Evolutionary conservation across 1,140 invertebrate genomes (phyloP).

Genomic region (Mamestra configurata): DNA sequence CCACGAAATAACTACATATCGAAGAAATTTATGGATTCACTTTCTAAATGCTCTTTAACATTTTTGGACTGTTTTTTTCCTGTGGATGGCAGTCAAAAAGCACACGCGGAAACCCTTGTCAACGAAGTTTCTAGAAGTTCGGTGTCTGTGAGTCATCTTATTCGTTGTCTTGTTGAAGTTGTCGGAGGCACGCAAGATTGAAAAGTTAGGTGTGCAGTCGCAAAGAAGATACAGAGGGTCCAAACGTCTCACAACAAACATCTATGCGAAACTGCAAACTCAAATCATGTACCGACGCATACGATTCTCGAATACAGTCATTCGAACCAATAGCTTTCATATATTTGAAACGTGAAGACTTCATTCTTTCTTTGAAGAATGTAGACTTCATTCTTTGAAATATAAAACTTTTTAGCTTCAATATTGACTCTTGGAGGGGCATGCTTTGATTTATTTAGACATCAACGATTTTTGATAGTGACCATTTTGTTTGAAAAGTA

Average conservation of each 20-base stretch:
- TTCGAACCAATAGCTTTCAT: slow-evolving; percentile 2
- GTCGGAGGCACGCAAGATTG: slow-evolving; percentile 1
- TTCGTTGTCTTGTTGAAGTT: background rate
- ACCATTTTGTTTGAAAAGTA: background rate
- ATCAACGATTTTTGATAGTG: background rate
- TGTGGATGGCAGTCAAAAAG: background rate
- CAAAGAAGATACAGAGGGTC: slow-evolving; percentile 4
- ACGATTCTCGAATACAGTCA: background rate
- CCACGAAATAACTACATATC: too few relatives aligned
- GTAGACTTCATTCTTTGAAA: background rate
- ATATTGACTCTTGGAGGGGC: background rate
- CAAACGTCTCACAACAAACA: background rate
- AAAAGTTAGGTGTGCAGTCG: background rate
- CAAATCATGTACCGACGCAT: slow-evolving; percentile 15
- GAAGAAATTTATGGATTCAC: too few relatives aligned
- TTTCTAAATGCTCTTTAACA: too few relatives aligned
- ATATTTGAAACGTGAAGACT: background rate
- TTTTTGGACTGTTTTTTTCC: background rate
- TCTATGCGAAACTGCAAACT: background rate
- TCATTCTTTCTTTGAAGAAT: background rate
- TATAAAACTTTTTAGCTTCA: background rate
- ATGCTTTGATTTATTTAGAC: background rate
- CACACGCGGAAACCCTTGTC: background rate
- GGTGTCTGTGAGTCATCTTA: background rate
- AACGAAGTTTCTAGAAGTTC: slow-evolving; percentile 10